Conservation (phyloP, 2,888 invertebrate species). For the Lagria hirta region DNA sequence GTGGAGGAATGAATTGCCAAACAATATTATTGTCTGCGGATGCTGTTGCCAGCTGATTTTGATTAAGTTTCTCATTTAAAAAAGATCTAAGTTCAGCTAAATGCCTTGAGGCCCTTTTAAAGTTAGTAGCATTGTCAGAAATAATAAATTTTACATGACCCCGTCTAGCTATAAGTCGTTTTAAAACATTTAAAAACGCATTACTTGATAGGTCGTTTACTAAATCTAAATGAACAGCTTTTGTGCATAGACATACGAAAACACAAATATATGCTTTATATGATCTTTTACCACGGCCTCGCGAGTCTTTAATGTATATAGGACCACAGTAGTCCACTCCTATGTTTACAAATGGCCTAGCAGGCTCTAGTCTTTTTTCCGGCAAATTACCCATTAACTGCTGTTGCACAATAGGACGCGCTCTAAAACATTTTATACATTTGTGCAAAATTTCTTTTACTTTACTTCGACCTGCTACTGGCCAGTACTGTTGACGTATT, state of each 20-base stretch:
- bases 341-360: too few relatives aligned
- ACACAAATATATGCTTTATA: not conserved
- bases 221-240: slow-evolving; percentile 32
- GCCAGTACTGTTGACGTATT: slow-evolving; percentile 24
- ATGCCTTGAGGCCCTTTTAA: slow-evolving; percentile 32
- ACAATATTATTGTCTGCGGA: not conserved
- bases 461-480: slow-evolving; percentile 23
- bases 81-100: too few relatives aligned
- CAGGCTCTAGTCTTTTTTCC: too few relatives aligned
- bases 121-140: slow-evolving; percentile 39
- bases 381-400: too few relatives aligned
- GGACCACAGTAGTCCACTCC: not conserved
- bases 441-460: slow-evolving; percentile 4
- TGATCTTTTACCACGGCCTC: not conserved
- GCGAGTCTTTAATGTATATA: not conserved
- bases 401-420: too few relatives aligned
- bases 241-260: slow-evolving; percentile 17
- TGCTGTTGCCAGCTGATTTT: not conserved
- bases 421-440: not conserved
- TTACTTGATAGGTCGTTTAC: slow-evolving; percentile 27
- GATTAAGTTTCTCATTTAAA: too few relatives aligned
- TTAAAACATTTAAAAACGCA: slow-evolving; percentile 30
- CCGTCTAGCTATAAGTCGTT: slow-evolving; percentile 35
- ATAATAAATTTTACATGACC: slow-evolving; percentile 22
- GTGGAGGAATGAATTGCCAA: slow-evolving; percentile 8